Conservation (phyloP, 2,888 invertebrate species). For the Leucozona laternaria region DNA sequence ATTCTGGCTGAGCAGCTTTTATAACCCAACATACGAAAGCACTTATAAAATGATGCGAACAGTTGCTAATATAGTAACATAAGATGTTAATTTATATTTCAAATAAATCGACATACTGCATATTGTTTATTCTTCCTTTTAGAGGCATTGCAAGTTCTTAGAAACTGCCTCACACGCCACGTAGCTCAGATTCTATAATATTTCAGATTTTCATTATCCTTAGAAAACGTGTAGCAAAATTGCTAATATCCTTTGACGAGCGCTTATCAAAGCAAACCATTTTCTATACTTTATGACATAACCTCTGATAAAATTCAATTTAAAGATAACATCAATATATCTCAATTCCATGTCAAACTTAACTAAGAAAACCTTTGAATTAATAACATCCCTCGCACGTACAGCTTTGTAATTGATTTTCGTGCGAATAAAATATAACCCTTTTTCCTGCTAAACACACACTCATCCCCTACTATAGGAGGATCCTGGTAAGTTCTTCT, state of each 20-base stretch:
- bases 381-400: constrained; percentile 25
- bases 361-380: constrained; percentile 35
- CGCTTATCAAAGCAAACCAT: background rate
- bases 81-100: no score
- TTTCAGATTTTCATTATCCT: background rate
- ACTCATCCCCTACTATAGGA: background rate
- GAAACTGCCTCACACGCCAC: no score
- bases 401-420: constrained; percentile 62
- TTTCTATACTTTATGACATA: background rate
- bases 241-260: background rate
- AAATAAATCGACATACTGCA: no score
- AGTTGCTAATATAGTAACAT: no score
- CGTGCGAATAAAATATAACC: background rate
- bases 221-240: background rate
- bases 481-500: background rate
- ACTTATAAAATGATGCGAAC: no score
- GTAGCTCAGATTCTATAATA: background rate
- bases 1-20: no score
- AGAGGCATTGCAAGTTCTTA: no score
- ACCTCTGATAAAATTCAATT: constrained; percentile 6
- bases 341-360: background rate
- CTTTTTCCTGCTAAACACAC: background rate
- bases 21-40: no score
- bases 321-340: constrained; percentile 17
- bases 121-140: no score